A percentile compares a stretch with the other conserved stretches of the same genome.
Conservation (phyloP, 2,888 invertebrate genomes). For the Scelioninae gen. 2 region DNA sequence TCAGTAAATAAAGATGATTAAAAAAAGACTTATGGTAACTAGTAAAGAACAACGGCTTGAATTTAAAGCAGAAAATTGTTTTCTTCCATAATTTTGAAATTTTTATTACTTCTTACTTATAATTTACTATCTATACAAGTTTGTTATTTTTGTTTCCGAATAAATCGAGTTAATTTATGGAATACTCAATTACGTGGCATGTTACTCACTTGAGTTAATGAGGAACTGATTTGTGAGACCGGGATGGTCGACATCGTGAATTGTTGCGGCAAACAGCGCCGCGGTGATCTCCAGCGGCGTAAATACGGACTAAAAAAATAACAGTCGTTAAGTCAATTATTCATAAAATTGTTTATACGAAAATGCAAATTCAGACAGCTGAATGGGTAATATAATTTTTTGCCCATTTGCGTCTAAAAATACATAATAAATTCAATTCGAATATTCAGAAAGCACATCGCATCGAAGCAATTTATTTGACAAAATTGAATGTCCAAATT, state of each 20-base stretch:
- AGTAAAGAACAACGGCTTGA: no score
- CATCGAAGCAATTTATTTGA: no score
- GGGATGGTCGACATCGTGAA: constrained; percentile 99
- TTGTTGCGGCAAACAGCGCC: constrained; percentile 97
- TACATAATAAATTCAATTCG: no score
- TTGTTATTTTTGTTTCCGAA: background rate
- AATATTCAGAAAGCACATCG: no score
- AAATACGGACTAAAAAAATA: constrained; percentile 88
- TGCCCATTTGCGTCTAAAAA: no score
- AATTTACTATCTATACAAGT: no score
- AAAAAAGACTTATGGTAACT: no score
- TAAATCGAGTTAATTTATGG: background rate
- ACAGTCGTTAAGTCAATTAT: constrained; percentile 12
- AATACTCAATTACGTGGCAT: constrained; percentile 10
- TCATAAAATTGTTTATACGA: constrained; percentile 1
- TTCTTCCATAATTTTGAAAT: no score
- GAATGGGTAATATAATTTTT: background rate
- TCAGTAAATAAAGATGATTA: no score
- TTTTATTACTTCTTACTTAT: background rate
- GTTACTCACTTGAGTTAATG: constrained; percentile 91
- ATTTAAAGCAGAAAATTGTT: no score
- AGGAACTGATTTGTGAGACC: constrained; percentile 99
- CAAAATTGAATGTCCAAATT: no score
- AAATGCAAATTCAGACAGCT: background rate
- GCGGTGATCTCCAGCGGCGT: constrained; percentile 97